Conservation (phyloP, 2,888 invertebrate species). For the Physocephala rufipes region DNA sequence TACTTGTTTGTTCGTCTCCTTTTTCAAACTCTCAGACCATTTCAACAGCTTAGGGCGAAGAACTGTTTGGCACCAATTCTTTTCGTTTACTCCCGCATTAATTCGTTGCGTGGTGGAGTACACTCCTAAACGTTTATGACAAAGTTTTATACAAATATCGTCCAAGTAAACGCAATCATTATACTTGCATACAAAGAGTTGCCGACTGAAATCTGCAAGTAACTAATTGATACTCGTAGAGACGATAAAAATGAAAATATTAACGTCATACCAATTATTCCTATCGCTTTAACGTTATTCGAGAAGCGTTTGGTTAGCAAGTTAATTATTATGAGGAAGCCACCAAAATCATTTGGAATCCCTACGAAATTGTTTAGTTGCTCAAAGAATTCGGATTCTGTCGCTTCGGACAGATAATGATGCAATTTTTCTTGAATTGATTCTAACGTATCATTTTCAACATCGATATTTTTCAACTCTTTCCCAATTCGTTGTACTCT, state of each 20-base stretch:
- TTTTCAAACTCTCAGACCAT: slow-evolving; percentile 51
- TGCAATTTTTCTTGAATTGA: not conserved
- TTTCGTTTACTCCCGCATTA: slow-evolving; percentile 36
- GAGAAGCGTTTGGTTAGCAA: slow-evolving; percentile 54
- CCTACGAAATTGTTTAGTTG: slow-evolving; percentile 5
- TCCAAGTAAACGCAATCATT: slow-evolving; percentile 42
- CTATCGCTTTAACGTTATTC: slow-evolving; percentile 49
- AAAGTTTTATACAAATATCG: slow-evolving; percentile 51
- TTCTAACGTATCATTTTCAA: slow-evolving; percentile 16
- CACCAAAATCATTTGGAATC: slow-evolving; percentile 40
- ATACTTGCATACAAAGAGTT: slow-evolving; percentile 53
- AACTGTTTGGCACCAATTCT: slow-evolving; percentile 57
- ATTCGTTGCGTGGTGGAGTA: slow-evolving; percentile 30
- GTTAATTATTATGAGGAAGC: slow-evolving; percentile 52
- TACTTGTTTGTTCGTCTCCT: slow-evolving; percentile 15
- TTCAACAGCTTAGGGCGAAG: slow-evolving; percentile 68
- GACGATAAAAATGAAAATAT: not conserved
- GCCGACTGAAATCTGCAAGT: slow-evolving; percentile 51
- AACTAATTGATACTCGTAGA: not conserved
- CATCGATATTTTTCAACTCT: slow-evolving; percentile 47
- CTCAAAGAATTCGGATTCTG: not conserved
- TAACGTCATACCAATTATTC: slow-evolving; percentile 50
- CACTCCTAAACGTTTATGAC: slow-evolving; percentile 41
- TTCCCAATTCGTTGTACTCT: slow-evolving; percentile 46
- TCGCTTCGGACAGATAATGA: not conserved